phyloP scores from a whole-genome alignment of 2,888 invertebrate species.

The Eupithecia centaureata region DNA sequence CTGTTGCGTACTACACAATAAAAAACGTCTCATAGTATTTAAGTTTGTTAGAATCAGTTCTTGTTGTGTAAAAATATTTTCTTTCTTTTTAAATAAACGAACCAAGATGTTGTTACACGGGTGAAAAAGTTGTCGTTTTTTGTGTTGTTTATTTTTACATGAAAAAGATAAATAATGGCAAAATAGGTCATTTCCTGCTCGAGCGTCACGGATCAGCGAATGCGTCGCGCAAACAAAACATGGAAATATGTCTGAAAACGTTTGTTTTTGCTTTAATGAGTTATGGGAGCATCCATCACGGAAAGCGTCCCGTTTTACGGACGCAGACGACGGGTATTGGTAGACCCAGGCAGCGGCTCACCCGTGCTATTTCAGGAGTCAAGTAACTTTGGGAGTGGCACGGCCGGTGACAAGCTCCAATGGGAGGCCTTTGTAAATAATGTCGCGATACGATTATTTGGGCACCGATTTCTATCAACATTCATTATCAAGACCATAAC shows the following conservation, averaged over 20 bases:
- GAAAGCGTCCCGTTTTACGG: not conserved
- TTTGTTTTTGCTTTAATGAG: conserved; percentile 30
- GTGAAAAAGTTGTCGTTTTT: not conserved
- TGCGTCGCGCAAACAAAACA: conserved; percentile 12
- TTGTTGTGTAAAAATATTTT: too few relatives aligned
- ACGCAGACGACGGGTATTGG: not conserved
- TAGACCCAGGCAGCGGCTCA: not conserved
- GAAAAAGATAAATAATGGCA: conserved; percentile 13
- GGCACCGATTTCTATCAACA: conserved; percentile 1
- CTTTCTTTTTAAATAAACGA: not conserved
- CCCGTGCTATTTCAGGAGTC: not conserved
- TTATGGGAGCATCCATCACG: conserved; percentile 29
- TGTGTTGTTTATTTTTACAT: conserved; percentile 15
- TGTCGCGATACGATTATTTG: not conserved
- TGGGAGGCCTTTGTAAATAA: not conserved
- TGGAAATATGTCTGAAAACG: conserved; percentile 18
- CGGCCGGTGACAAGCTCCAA: not conserved
- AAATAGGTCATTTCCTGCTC: conserved; percentile 21
- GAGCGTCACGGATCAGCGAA: conserved; percentile 16
- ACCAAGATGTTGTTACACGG: not conserved
- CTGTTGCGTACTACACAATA: too few relatives aligned
- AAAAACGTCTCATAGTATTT: too few relatives aligned
- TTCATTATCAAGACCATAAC: not conserved
- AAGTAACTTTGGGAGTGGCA: not conserved
- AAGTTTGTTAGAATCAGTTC: too few relatives aligned